These are phyloP conservation scores for Nezara viridula DNA, from an alignment of 2,888 invertebrate genomes.

Conservation along the genomic window DNA sequence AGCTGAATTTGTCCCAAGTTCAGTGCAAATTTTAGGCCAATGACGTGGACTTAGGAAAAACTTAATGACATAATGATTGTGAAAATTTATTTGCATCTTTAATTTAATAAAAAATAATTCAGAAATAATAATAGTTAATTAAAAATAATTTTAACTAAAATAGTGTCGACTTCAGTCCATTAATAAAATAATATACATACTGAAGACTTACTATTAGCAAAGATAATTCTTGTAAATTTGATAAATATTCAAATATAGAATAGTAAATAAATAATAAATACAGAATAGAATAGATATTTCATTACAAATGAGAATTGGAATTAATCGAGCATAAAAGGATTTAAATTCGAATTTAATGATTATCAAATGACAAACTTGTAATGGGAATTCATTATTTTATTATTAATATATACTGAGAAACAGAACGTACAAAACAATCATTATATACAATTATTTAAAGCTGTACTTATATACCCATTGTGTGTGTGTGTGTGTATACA, in stretches of 20 bases:
- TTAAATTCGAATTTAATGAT: not conserved
- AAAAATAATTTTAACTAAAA: not conserved
- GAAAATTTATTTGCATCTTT: not conserved
- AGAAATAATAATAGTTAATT: too few species aligned
- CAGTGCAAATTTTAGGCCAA: conserved; percentile 1
- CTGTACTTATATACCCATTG: too few species aligned
- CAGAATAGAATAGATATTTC: not conserved
- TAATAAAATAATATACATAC: not conserved
- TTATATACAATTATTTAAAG: too few species aligned
- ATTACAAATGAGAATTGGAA: not conserved
- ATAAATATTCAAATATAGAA: not conserved
- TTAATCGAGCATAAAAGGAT: not conserved
- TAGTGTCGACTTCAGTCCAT: not conserved
- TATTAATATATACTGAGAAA: too few species aligned
- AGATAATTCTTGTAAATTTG: not conserved
- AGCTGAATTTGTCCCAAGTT: not conserved
- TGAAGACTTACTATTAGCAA: not conserved
- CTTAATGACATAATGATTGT: not conserved
- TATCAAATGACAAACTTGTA: not conserved
- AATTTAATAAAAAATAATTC: not conserved
- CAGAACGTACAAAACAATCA: too few species aligned
- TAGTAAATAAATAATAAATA: not conserved
- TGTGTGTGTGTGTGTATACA: too few species aligned
- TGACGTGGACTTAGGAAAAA: conserved; percentile 26
- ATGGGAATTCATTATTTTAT: not conserved